Conservation (phyloP, 1,140 invertebrate species). For the Drosophila obscura region DNA sequence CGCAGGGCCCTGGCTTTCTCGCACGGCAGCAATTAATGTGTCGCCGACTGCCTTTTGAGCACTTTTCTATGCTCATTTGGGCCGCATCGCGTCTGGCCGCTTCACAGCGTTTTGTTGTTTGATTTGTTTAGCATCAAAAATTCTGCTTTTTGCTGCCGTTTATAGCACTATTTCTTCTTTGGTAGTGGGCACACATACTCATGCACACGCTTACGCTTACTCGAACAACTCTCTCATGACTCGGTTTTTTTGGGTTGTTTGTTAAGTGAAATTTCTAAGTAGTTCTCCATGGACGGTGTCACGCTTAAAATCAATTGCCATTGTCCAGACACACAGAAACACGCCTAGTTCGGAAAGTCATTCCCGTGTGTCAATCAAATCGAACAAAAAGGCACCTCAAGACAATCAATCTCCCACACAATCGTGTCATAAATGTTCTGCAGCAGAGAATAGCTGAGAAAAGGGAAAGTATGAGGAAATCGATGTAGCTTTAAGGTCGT, state of each 20-base stretch:
- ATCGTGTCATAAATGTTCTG: constrained; percentile 51
- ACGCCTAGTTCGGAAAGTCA: constrained; percentile 40
- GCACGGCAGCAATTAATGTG: constrained; percentile 76
- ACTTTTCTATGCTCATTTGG: constrained; percentile 68
- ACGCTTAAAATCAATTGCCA: constrained; percentile 69
- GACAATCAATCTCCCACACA: constrained; percentile 19
- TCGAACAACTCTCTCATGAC: constrained; percentile 16
- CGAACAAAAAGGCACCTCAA: constrained; percentile 10
- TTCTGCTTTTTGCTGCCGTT: constrained; percentile 42
- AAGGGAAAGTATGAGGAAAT: constrained; percentile 31
- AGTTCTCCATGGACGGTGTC: constrained; percentile 54
- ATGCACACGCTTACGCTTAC: background rate
- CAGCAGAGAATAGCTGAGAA: constrained; percentile 17
- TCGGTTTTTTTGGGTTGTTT: constrained; percentile 38
- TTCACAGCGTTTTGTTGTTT: constrained; percentile 46
- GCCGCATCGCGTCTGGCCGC: constrained; percentile 31
- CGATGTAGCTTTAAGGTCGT: background rate
- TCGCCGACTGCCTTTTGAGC: constrained; percentile 58
- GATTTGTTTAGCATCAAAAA: constrained; percentile 71
- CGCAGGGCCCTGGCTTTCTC: constrained; percentile 53
- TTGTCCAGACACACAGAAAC: constrained; percentile 48
- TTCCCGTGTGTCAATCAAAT: constrained; percentile 41
- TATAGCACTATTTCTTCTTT: constrained; percentile 34
- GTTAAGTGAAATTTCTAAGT: constrained; percentile 70
- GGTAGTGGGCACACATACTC: constrained; percentile 24